Base-by-base conservation (phyloP, 2,113 vertebrate species). In the Paedocypris sp. region DNA sequence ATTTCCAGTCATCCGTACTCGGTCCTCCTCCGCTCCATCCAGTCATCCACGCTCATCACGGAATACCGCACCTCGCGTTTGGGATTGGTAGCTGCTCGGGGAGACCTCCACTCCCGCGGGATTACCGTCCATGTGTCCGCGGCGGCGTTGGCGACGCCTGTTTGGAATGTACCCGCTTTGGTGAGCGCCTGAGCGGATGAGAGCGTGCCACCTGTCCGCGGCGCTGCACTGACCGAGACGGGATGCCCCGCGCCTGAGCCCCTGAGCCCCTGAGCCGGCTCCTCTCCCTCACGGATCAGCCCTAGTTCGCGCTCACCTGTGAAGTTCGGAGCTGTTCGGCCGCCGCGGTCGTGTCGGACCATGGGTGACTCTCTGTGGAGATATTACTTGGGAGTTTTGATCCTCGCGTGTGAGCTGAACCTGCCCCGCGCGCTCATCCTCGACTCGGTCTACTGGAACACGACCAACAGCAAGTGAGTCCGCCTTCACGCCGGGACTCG, bases 401-500 rank as follows among this genome's bases (percentile, higher is more conserved):
- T 94, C 82, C 82, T 95, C 78, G 87, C 90, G 76, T 91, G 91
- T 86, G 87, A 90, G 85, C 86, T 91, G 86, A 87, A 89, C 62
- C 73, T 91, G 75, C 89, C 91, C 76, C 87, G 90, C 49, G 89
- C 92, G 71, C 82, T 91, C 79, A 91, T 98, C 76, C 83, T 98
- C 79, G 93, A 96, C 65, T 94, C 94, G 71, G 94, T 98, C 75
- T 97, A 97, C 78, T 98, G 94, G 94, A 98, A 98, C 89, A 94
- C 93, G 64, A 96, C 94, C 67, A 98, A 98, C 78, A 88, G 87
- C 85, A 98, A 94, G 94, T 98, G 90, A 95, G 94, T 78, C 42
- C 20, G 25, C n/a, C n/a, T n/a, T n/a, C n/a, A n/a, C n/a, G n/a
- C n/a, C n/a, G n/a, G n/a, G n/a, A n/a, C n/a, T n/a, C n/a, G n/a